Conservation (phyloP, 2,797 vertebrate species). For the Sebastiscus tertius region DNA sequence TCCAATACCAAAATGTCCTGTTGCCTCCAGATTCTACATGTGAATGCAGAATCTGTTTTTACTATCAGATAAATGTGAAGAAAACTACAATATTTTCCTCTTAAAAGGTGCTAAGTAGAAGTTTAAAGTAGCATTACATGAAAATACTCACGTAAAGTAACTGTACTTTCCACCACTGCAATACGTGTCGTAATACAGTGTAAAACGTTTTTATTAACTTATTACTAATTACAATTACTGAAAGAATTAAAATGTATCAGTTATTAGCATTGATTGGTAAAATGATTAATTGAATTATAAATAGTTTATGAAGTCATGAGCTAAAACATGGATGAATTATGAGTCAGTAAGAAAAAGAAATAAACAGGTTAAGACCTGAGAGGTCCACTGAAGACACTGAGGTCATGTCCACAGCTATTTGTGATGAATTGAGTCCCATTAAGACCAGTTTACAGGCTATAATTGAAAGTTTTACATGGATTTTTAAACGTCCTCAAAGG, state of each 20-base stretch:
- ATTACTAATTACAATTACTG: neutral
- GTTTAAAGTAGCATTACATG: neutral
- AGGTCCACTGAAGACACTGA: neutral
- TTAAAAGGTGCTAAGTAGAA: neutral
- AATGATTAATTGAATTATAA: too few species aligned
- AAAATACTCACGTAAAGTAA: neutral
- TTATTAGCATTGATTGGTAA: neutral
- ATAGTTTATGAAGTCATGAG: too few species aligned
- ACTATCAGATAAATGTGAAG: neutral
- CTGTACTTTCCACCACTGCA: neutral
- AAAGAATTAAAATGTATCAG: neutral
- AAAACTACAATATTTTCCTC: neutral
- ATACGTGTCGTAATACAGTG: neutral
- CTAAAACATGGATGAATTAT: too few species aligned
- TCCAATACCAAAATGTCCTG: too few species aligned
- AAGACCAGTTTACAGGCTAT: neutral
- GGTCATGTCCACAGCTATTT: neutral
- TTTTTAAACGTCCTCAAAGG: neutral
- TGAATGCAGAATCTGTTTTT: too few species aligned
- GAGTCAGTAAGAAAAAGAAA: neutral
- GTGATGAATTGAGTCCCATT: neutral
- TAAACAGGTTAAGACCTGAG: neutral
- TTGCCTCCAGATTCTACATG: neutral
- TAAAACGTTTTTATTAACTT: neutral
- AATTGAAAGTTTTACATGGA: neutral